phyloP scores from a whole-genome alignment of 1,140 invertebrate genomes.

The Euschistus heros region DNA sequence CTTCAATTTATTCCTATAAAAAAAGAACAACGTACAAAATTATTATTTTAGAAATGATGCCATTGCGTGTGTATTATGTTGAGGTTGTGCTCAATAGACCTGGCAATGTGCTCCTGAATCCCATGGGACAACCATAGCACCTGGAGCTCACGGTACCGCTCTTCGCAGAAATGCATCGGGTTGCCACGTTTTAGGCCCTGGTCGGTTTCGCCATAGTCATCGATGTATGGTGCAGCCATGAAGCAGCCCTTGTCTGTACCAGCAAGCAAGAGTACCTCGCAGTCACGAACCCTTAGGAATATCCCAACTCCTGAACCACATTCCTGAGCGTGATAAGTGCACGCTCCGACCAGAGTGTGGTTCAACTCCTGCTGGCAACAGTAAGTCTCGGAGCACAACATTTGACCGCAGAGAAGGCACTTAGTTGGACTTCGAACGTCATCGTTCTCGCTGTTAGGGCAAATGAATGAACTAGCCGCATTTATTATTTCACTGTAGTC shows the following conservation, averaged over 20 bases:
- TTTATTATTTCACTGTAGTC: constrained; percentile 97
- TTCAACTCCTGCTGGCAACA: constrained; percentile 90
- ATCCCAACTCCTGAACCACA: constrained; percentile 85
- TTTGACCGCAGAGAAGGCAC: constrained; percentile 88
- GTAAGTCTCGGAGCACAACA: constrained; percentile 91
- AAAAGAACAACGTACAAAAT: too few species aligned
- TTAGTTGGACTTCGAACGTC: constrained; percentile 90
- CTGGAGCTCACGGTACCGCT: constrained; percentile 65
- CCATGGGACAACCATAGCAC: constrained; percentile 85
- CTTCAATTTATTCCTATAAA: too few species aligned
- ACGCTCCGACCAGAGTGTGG: constrained; percentile 69
- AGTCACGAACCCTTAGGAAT: constrained; percentile 89
- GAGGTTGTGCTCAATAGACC: constrained; percentile 52
- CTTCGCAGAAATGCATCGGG: constrained; percentile 64
- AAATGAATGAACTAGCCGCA: constrained; percentile 81
- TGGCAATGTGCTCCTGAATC: constrained; percentile 82
- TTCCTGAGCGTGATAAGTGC: constrained; percentile 75
- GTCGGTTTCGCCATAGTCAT: constrained; percentile 96
- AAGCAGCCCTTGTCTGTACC: constrained; percentile 68
- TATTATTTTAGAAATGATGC: too few species aligned
- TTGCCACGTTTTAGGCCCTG: constrained; percentile 87
- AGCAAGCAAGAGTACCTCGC: constrained; percentile 62
- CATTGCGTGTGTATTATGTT: too few species aligned
- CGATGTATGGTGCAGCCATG: constrained; percentile 84
- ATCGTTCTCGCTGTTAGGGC: constrained; percentile 76